These are phyloP conservation scores for Papilio polytes DNA, from an alignment of 1,140 invertebrate species.

Conservation along the genomic window DNA sequence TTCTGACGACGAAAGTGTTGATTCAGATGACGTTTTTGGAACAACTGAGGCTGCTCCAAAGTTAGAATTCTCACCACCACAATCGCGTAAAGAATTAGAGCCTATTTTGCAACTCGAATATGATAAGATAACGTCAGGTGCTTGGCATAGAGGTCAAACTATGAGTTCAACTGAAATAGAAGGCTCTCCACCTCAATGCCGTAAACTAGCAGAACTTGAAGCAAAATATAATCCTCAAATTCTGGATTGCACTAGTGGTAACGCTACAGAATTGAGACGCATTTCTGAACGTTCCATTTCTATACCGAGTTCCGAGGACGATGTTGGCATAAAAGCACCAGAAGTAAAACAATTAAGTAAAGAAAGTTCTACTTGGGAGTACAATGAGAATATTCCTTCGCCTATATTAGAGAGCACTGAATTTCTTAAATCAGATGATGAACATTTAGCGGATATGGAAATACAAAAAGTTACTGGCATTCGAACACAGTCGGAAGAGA, in stretches of 20 bases:
- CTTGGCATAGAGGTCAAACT: conserved; percentile 87
- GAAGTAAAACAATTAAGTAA: conserved; percentile 81
- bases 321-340: conserved; percentile 80
- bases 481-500: conserved; percentile 64
- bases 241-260: conserved; percentile 84
- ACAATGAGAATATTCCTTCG: conserved; percentile 86
- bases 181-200: conserved; percentile 87
- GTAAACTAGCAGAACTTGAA: conserved; percentile 85
- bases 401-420: conserved; percentile 85
- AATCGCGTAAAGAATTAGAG: conserved; percentile 88
- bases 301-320: conserved; percentile 88
- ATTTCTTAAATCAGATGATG: conserved; percentile 85
- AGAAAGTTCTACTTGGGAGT: conserved; percentile 85
- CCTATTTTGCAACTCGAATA: conserved; percentile 88
- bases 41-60: conserved; percentile 88
- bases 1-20: conserved; percentile 88
- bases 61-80: conserved; percentile 88
- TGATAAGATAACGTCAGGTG: conserved; percentile 86
- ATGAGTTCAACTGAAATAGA: conserved; percentile 90
- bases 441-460: conserved; percentile 82
- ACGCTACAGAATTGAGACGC: conserved; percentile 85
- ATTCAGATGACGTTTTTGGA: conserved; percentile 89
- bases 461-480: conserved; percentile 79
- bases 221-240: conserved; percentile 86
- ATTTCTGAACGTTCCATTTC: conserved; percentile 89